phyloP scores from a whole-genome alignment of 2,888 invertebrate genomes.

The Leucophenga maculata region DNA sequence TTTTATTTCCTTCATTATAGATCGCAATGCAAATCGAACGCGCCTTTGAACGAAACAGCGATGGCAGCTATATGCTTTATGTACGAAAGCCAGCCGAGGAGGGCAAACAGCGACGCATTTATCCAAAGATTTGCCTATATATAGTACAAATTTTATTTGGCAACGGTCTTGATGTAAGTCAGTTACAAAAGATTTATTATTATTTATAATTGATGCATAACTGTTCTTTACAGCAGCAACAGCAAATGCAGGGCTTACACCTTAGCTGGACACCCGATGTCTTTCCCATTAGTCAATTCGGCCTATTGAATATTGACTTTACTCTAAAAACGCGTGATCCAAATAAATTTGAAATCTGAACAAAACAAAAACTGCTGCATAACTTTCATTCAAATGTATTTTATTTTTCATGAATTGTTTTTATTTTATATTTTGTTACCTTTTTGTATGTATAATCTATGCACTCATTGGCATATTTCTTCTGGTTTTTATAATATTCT shows the following conservation, averaged over 20 bases:
- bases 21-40: constrained; percentile 54
- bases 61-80: constrained; percentile 55
- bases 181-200: not conserved
- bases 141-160: constrained; percentile 62
- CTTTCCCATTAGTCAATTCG: constrained; percentile 79
- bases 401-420: constrained; percentile 12
- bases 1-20: constrained; percentile 34
- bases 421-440: constrained; percentile 10
- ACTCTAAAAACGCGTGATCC: constrained; percentile 77
- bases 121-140: constrained; percentile 56
- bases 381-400: constrained; percentile 1
- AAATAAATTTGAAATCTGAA: not conserved
- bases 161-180: constrained; percentile 42
- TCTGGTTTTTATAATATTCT: not conserved
- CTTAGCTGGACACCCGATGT: constrained; percentile 86
- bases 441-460: not conserved
- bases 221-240: constrained; percentile 40
- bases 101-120: constrained; percentile 55
- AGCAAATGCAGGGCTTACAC: constrained; percentile 78
- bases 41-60: constrained; percentile 52
- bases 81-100: constrained; percentile 36
- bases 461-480: not conserved
- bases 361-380: not conserved
- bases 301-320: constrained; percentile 81
- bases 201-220: constrained; percentile 9